Base-by-base conservation (phyloP, 2,888 invertebrate species). In the Philhelius pedissequus region DNA sequence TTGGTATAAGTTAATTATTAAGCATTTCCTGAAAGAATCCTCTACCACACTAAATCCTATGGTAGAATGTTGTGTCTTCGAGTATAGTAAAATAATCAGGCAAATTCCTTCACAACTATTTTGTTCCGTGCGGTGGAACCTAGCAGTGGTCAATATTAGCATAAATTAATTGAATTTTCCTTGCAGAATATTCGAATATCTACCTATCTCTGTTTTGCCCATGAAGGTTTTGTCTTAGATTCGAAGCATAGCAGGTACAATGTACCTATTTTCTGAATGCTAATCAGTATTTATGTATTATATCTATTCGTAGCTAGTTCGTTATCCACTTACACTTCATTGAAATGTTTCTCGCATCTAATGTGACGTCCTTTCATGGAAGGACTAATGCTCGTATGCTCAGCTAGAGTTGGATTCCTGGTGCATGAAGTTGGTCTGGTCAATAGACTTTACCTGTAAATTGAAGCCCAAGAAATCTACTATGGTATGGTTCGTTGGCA, bases 91-190 rank as follows among this genome's bases (percentile, higher is more conserved):
- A n/a, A 43, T 11, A 60, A 54, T 54, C 56, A 15, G 56, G 30
- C 58, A 48, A 48, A 27, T 45, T 38, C 27, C 30, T 64, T 5
- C n/a, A 64, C 35, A n/a, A 25, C 4, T 70, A 38, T 40, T 66
- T n/a, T 25, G 48, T 13, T 48, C 11, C 38, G 62, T 73, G 40
- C 40, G 25, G n/a, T 60, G n/a, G 60, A 25, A 60, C 1, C 40
- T 38, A 66, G 48, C 38, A 48, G 54, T 81, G 43, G 66, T 81
- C 66, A 77, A 81, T 77, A 81, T 81, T 77, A 81, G 71, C 81
- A 81, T 77, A 81, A 77, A 77, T 77, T 77, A 77, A 81, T 81
- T 81, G 81, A 77, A 81, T 66, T 77, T 60, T 50, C 60, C 71
- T 45, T 66, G 20, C 64, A 27, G 58, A 69, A 75, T 80, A 70